Evolutionary conservation across 2,797 vertebrate species (phyloP).

Genomic region (Oophaga sylvatica): DNA sequence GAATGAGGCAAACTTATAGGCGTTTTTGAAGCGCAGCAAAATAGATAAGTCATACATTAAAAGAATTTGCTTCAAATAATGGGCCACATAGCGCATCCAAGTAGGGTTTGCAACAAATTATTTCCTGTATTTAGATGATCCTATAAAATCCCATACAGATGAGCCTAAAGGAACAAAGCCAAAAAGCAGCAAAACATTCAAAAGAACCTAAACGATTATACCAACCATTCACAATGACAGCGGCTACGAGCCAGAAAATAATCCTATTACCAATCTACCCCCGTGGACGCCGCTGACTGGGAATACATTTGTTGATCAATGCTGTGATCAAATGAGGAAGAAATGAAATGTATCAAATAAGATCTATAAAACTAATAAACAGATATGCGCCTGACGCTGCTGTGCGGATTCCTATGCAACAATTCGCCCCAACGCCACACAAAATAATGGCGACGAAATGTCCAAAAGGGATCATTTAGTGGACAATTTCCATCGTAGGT

Average conservation of each 20-base stretch:
- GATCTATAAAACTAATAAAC: slow-evolving; percentile 55
- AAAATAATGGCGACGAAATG: slow-evolving; percentile 43
- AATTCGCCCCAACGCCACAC: slow-evolving; percentile 2
- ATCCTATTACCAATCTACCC: slow-evolving; percentile 35
- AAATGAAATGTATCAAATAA: slow-evolving; percentile 48
- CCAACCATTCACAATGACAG: slow-evolving; percentile 1
- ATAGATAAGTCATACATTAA: no score
- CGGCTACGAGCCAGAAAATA: not conserved
- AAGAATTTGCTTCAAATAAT: no score
- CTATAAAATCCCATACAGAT: not conserved
- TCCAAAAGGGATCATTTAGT: slow-evolving; percentile 67
- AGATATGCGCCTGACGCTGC: slow-evolving; percentile 18
- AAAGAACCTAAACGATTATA: not conserved
- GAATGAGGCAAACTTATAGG: no score
- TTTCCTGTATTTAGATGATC: not conserved
- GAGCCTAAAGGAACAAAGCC: not conserved
- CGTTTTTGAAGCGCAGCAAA: no score
- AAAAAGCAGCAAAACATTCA: not conserved
- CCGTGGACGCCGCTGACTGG: not conserved
- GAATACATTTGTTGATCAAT: slow-evolving; percentile 48
- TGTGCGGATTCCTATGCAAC: slow-evolving; percentile 53
- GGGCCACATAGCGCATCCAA: no score
- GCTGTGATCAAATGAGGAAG: slow-evolving; percentile 43
- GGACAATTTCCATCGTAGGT: slow-evolving; percentile 65
- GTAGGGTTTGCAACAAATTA: not conserved